phyloP scores from a whole-genome alignment of 2,888 invertebrate species.

The Tipula unca region DNA sequence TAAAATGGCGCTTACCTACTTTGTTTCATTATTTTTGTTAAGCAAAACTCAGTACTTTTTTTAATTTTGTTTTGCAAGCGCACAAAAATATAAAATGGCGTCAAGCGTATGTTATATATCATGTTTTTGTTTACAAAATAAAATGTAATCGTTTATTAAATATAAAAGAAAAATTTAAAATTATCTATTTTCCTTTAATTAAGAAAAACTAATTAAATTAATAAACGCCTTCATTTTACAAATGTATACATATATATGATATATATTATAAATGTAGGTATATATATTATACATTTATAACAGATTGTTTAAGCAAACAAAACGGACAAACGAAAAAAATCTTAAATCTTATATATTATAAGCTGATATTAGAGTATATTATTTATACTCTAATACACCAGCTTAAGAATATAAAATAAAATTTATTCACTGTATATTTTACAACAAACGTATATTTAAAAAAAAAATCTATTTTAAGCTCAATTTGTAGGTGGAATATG shows the following conservation, averaged over 20 bases:
- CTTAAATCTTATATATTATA: not conserved
- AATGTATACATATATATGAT: not conserved
- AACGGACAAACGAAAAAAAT: not conserved
- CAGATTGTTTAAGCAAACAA: not conserved
- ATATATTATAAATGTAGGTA: not conserved
- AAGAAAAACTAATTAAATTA: not conserved
- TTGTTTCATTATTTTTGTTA: not conserved
- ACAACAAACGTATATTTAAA: not conserved
- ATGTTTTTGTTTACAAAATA: not conserved
- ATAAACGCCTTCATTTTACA: not conserved
- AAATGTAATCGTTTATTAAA: not conserved
- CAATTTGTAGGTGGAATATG: slow-evolving; percentile 8
- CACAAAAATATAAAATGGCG: not conserved
- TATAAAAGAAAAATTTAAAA: not conserved
- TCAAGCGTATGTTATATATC: not conserved
- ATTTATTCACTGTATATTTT: slow-evolving; percentile 4
- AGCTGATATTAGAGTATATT: not conserved
- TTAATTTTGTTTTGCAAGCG: not conserved
- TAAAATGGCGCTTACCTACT: not conserved
- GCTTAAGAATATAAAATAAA: not conserved
- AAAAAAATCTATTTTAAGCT: slow-evolving; percentile 8
- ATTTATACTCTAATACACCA: not conserved
- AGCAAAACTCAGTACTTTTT: not conserved
- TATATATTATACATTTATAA: not conserved
- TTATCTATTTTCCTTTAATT: not conserved